Base-by-base conservation (phyloP, 2,113 vertebrate species). In the Cettia cetti region DNA sequence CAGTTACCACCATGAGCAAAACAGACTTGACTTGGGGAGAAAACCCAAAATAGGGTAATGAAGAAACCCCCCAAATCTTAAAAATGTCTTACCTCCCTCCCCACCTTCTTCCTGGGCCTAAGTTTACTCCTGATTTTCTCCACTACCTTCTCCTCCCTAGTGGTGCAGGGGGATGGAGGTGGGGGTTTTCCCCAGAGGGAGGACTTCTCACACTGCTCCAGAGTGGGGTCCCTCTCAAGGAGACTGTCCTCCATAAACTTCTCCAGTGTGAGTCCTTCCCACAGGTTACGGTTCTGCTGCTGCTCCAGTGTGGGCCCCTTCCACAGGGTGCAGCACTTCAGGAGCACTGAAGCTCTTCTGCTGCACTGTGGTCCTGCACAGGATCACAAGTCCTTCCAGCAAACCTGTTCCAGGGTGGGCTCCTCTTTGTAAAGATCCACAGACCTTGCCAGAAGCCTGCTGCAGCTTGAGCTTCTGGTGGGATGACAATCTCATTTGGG, bases 31-130 rank as follows among this genome's bases (percentile, higher is more conserved):
- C 44, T 31, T 52, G 12, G 13, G 17, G 7, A 15, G 31, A 57
- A 37, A 61, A 9, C n/a, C 0, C 20, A 33, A 9, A 19, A 33
- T 39, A 39, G 19, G 13, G 52, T 30, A 52, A 21, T n/a, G 37
- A 45, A 33, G 13, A 65, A 74, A 72, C 37, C 0, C 1, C 6
- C 5, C 18, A 31, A 40, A 57, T 28, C 7, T 65, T 81, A 44
- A 44, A 59, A 66, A 59, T 2, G 1, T 28, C 37, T 44, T 49
- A 49, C 4, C 15, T 57, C 15, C 4, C 4, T 64, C 9, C 13
- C 26, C 0, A 0, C 2, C 8, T 65, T 37, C 26, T 50, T 65
- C 22, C 22, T 44, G 18, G 31, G 18, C 27, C 35, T 49, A 27
- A 33, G 4, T 50, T 49, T 50, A 33, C 10, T 57, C 42, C 27